Evolutionary conservation across 2,797 vertebrate genomes (phyloP).

Genomic region (Pseudopleuronectes americanus): DNA sequence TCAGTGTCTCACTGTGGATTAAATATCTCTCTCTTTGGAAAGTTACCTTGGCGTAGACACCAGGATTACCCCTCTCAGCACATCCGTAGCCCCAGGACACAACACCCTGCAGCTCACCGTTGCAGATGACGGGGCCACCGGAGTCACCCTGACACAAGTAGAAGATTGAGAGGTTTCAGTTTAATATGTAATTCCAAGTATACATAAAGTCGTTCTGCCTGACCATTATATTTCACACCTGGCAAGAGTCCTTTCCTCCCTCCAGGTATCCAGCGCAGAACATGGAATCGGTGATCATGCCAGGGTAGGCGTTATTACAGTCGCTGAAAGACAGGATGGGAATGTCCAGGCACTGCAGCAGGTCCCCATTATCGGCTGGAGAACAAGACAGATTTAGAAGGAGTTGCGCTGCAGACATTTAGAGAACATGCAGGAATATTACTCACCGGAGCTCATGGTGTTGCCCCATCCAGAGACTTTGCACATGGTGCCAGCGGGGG

Average conservation of each 20-base stretch:
- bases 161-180: neutral
- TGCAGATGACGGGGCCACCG: constrained; percentile 85
- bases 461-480: constrained; percentile 87
- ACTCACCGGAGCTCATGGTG: constrained; percentile 82
- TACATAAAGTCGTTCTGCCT: neutral
- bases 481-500: constrained; percentile 82
- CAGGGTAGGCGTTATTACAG: constrained; percentile 72
- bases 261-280: constrained; percentile 79
- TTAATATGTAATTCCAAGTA: neutral
- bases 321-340: constrained; percentile 67
- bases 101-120: constrained; percentile 82
- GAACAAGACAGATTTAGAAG: no score
- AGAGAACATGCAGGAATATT: neutral
- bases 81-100: constrained; percentile 87
- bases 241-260: constrained; percentile 81
- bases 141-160: constrained; percentile 81
- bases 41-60: constrained; percentile 83
- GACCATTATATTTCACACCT: constrained; percentile 2
- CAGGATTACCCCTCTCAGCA: constrained; percentile 74
- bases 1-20: no score
- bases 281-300: constrained; percentile 74
- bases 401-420: neutral
- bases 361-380: constrained; percentile 56
- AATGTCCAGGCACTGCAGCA: constrained; percentile 77
- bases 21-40: no score